phyloP scores from a whole-genome alignment of 2,888 invertebrate species.

The Tethea ocularis region DNA sequence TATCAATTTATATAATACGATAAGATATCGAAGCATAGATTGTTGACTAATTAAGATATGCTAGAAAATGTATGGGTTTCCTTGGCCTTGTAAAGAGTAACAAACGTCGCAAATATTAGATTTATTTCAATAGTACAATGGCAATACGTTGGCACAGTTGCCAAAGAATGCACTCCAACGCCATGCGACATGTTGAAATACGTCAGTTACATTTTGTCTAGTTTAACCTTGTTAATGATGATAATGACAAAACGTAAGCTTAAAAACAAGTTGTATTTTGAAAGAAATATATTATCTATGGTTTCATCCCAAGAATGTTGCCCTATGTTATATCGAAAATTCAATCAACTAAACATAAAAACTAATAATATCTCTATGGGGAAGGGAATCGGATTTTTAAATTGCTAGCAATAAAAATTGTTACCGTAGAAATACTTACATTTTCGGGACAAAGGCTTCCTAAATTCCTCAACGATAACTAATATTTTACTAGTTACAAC shows the following conservation, averaged over 20 bases:
- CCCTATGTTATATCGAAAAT: too few relatives aligned
- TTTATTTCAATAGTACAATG: slow-evolving; percentile 34
- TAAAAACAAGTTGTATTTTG: too few relatives aligned
- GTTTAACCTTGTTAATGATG: slow-evolving; percentile 27
- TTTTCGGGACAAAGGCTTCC: slow-evolving; percentile 36
- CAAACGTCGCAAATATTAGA: slow-evolving; percentile 45
- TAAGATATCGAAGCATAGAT: not conserved
- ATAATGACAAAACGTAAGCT: not conserved
- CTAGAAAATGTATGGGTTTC: slow-evolving; percentile 3
- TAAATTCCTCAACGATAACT: slow-evolving; percentile 44
- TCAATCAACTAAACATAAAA: too few relatives aligned
- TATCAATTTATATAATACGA: not conserved
- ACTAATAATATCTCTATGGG: too few relatives aligned
- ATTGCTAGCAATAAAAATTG: too few relatives aligned
- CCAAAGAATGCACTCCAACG: slow-evolving; percentile 54
- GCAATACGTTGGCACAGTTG: slow-evolving; percentile 53
- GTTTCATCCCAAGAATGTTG: too few relatives aligned
- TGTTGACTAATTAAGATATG: not conserved
- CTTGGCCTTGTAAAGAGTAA: slow-evolving; percentile 22
- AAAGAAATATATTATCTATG: too few relatives aligned
- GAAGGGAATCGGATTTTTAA: too few relatives aligned
- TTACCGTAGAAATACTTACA: slow-evolving; percentile 51
- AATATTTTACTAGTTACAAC: slow-evolving; percentile 47
- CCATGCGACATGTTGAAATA: slow-evolving; percentile 39
- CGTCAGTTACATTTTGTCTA: slow-evolving; percentile 30